A percentile compares a stretch with the other conserved stretches of the same genome.
phyloP scores from a whole-genome alignment of 2,797 vertebrate species.

The Dendrocincla tyrannina region DNA sequence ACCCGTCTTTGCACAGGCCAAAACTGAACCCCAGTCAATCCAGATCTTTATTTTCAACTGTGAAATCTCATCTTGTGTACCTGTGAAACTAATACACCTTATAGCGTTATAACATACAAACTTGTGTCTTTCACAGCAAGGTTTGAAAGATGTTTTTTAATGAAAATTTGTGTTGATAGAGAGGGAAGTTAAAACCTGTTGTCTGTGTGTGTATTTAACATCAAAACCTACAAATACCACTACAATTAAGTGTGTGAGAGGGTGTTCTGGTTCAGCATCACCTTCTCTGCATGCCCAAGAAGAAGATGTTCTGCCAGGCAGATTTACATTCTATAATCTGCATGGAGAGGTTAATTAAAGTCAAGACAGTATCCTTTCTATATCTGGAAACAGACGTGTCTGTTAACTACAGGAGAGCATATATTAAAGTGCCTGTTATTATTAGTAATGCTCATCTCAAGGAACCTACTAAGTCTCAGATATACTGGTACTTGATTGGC shows the following conservation, averaged over 20 bases:
- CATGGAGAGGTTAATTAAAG: constrained; percentile 24
- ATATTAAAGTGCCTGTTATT: neutral
- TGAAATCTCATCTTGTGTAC: neutral
- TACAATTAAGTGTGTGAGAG: neutral
- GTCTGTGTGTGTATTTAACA: neutral
- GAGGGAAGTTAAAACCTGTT: neutral
- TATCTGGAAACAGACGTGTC: neutral
- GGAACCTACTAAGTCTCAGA: neutral
- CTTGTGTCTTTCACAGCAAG: neutral
- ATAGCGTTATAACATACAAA: neutral
- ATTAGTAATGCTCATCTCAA: neutral
- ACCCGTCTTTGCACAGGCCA: neutral
- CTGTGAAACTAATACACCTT: neutral
- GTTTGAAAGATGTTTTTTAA: neutral
- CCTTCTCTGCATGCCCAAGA: neutral
- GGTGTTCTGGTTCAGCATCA: neutral
- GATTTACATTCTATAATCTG: constrained; percentile 14
- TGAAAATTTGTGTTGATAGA: neutral
- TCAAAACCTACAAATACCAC: neutral
- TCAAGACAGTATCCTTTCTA: neutral
- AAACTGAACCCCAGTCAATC: constrained; percentile 14
- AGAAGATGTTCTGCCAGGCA: constrained; percentile 19
- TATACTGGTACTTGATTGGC: neutral
- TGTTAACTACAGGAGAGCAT: neutral
- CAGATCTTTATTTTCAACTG: neutral